phyloP scores from a whole-genome alignment of 2,888 invertebrate genomes.

The Volucella inanis region DNA sequence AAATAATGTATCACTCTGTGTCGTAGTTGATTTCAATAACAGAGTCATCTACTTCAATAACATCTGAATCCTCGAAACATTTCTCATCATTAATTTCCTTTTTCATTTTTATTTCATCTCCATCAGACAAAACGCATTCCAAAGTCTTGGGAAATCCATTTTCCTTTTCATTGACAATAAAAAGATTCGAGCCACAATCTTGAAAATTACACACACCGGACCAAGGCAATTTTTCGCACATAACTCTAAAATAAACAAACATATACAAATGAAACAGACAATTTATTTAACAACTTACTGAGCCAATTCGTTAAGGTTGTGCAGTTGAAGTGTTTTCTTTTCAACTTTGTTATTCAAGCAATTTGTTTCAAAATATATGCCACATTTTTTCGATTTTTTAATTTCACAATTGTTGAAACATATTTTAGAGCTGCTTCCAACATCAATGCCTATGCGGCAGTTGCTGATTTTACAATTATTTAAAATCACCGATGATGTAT shows the following conservation, averaged over 20 bases:
- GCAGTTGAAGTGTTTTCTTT: slow-evolving; percentile 65
- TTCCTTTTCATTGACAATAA: slow-evolving; percentile 65
- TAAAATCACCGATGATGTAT: slow-evolving; percentile 80
- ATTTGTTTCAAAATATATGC: slow-evolving; percentile 84
- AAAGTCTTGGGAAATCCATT: slow-evolving; percentile 51
- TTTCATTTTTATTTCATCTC: background rate
- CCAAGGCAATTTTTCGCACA: slow-evolving; percentile 47
- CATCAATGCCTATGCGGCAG: slow-evolving; percentile 79
- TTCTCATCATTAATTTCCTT: background rate
- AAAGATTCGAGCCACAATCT: slow-evolving; percentile 70
- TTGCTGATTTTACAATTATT: slow-evolving; percentile 78
- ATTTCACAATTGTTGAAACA: slow-evolving; percentile 83
- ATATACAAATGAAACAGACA: background rate
- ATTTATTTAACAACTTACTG: slow-evolving; percentile 59
- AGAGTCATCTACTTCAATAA: slow-evolving; percentile 63
- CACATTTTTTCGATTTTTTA: slow-evolving; percentile 83
- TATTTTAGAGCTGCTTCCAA: slow-evolving; percentile 81
- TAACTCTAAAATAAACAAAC: slow-evolving; percentile 34
- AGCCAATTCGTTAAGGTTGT: slow-evolving; percentile 64
- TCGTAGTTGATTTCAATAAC: slow-evolving; percentile 60
- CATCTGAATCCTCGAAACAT: slow-evolving; percentile 29
- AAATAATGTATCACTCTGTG: slow-evolving; percentile 33
- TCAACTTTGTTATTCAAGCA: slow-evolving; percentile 75
- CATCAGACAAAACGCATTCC: slow-evolving; percentile 54
- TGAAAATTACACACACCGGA: slow-evolving; percentile 72